Evolutionary conservation across 2,797 vertebrate genomes (phyloP), one percentile per base, ranked within the genome.

Genomic region (Cryptoprocta ferox): DNA sequence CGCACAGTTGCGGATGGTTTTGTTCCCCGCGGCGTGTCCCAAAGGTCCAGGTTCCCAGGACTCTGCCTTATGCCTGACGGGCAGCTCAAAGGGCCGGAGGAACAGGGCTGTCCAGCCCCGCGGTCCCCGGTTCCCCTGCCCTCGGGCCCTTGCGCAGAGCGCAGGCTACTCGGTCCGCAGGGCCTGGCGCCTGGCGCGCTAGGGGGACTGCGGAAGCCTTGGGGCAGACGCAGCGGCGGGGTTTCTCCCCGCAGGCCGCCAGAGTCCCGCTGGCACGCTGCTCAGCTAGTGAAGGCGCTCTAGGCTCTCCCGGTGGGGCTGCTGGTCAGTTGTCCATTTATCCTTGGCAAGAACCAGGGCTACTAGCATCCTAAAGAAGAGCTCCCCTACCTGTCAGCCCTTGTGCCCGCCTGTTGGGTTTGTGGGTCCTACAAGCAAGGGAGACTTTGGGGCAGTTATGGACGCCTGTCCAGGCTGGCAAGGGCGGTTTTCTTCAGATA

Each of bases 81-180:
- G 35, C 4, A 9, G 18, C 53, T 70, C 59, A 37, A 53, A 70
- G 16, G 37, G 68, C 45, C 0, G 3, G 48, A 88, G 39, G 65
- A 86, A 15, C 0, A 13, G 6, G 13, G 24, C 37, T 37, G 28
- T n/a, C 3, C 50, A 8, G 76, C 8, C 5, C 53, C 0, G 6
- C 18, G 0, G n/a, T 19, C 3, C 18, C 30, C 1, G 0, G 42
- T n/a, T 48, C 21, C 8, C 30, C 50, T 3, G 79, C 37, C 37
- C 37, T 39, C n/a, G 35, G 10, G 12, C 42, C 18, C 10, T 70
- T 0, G 8, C 28, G 63, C 61, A 26, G 28, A 13, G 6, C 0
- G 15, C 3, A 0, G 13, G 68, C 37, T 45, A 13, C 45, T 42
- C 0, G 3, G 39, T 0, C 2, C n/a, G 3, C 24, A 0, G 4